A percentile compares a stretch with the other conserved stretches of the same genome.
These are phyloP conservation scores for Thymallus thymallus DNA, from an alignment of 2,113 vertebrate species.

Conservation along the genomic window DNA sequence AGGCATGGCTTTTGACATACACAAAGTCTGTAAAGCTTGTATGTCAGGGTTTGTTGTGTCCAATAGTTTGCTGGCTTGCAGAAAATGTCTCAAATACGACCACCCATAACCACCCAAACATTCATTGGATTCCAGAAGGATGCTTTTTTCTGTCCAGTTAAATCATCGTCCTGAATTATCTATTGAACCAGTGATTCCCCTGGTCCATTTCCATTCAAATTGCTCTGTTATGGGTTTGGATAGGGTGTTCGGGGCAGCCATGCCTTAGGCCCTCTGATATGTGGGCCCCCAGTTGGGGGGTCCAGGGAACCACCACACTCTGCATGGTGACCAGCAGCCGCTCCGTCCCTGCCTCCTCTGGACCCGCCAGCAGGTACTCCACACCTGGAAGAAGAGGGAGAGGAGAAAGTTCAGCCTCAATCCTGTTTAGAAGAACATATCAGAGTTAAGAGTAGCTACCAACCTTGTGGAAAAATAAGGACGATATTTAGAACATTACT, in stretches of 20 bases:
- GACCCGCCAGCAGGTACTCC: constrained; percentile 85
- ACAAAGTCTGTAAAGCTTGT: not conserved
- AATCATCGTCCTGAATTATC: constrained; percentile 13
- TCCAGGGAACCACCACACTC: constrained; percentile 84
- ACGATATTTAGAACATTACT: not conserved
- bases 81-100: not conserved
- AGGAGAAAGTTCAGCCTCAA: not conserved
- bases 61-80: not conserved
- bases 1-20: not conserved
- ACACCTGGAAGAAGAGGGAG: constrained; percentile 65
- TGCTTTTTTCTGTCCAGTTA: not conserved
- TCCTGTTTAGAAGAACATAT: not conserved
- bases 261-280: constrained; percentile 60
- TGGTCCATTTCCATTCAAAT: not conserved
- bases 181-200: not conserved
- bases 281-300: constrained; percentile 66
- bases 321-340: constrained; percentile 85
- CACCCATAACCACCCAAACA: not conserved
- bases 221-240: not conserved
- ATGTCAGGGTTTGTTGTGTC: not conserved
- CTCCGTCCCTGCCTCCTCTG: constrained; percentile 76
- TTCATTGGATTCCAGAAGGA: constrained; percentile 8
- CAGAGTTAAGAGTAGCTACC: not conserved
- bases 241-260: constrained; percentile 52
- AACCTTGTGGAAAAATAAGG: not conserved